Base-by-base conservation (phyloP, 2,888 invertebrate species). In the Thymelicus lineola region DNA sequence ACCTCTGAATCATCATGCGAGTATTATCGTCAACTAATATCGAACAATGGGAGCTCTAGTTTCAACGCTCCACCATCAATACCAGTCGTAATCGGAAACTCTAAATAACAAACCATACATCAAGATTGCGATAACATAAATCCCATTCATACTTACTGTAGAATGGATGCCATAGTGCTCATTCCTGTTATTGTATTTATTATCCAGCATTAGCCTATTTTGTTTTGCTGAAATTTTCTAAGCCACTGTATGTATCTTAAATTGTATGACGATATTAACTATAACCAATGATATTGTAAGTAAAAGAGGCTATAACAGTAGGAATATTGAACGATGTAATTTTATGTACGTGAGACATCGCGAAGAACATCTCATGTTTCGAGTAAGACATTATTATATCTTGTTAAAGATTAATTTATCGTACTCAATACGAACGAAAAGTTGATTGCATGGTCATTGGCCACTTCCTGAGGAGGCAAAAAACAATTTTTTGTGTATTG, bases 41-140 rank as follows among this genome's bases (percentile, higher is more conserved):
- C 28, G 57, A 69, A 70, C 64, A 70, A 64, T 70, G 38, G 20
- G 38, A 70, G 59, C 59, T 69, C 63, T 69, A 58, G 50, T 59
- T 70, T 59, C 70, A 70, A 63, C 57, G 58, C 64, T 59, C 50
- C 59, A 69, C 57, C 63, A 64, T 59, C 63, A 69, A 59, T 70
- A 70, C 14, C 6, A 64, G n/a, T 7, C 42, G 64, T 70, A 70
- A 70, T 70, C 57, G 46, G 71, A 74, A 66, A 69, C 70, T 63
- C 70, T 55, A 62, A 71, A 71, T 67, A 46, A 60, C 50, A 36
- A 38, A 62, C 67, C 60, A 70, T 60, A 68, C 64, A 70, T 71
- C 63, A 42, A 58, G 70, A 64, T 64, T 59, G 59, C 35, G 48
- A 68, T 61, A 62, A 61, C 48, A 55, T 70, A 63, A 63, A 69